phyloP scores from a whole-genome alignment of 1,140 invertebrate genomes.

The Drosophila murphyi region DNA sequence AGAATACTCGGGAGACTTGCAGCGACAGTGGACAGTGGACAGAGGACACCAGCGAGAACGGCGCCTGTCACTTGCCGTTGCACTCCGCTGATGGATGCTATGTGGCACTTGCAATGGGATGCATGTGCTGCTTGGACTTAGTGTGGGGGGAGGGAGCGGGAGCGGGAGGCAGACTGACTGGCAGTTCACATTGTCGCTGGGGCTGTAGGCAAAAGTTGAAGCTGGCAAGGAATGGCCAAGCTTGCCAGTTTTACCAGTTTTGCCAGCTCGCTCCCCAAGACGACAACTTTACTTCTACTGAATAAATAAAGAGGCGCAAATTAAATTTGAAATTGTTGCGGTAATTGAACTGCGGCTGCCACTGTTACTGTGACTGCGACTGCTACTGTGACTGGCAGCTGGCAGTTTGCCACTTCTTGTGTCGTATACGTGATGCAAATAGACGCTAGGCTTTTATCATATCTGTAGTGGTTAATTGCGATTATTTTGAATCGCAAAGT shows the following conservation, averaged over 20 bases:
- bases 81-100: slow-evolving; percentile 24
- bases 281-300: slow-evolving; percentile 36
- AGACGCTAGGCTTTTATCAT: slow-evolving; percentile 6
- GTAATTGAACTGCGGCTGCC: neutral
- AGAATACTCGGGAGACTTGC: slow-evolving; percentile 16
- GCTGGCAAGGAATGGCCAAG: neutral
- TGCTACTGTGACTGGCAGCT: neutral
- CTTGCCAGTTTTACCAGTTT: neutral
- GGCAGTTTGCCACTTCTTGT: neutral
- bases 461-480: slow-evolving; percentile 16
- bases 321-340: slow-evolving; percentile 69
- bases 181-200: slow-evolving; percentile 10
- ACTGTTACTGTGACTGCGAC: neutral
- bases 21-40: neutral
- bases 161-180: neutral
- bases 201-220: slow-evolving; percentile 9
- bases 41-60: neutral
- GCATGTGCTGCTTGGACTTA: slow-evolving; percentile 17
- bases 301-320: slow-evolving; percentile 76
- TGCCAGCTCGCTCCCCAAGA: slow-evolving; percentile 13
- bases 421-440: slow-evolving; percentile 30
- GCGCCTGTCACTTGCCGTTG: slow-evolving; percentile 30
- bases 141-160: neutral
- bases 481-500: slow-evolving; percentile 40
- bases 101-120: slow-evolving; percentile 27